Base-by-base conservation (phyloP, 2,113 vertebrate species). In the Esox niger region DNA sequence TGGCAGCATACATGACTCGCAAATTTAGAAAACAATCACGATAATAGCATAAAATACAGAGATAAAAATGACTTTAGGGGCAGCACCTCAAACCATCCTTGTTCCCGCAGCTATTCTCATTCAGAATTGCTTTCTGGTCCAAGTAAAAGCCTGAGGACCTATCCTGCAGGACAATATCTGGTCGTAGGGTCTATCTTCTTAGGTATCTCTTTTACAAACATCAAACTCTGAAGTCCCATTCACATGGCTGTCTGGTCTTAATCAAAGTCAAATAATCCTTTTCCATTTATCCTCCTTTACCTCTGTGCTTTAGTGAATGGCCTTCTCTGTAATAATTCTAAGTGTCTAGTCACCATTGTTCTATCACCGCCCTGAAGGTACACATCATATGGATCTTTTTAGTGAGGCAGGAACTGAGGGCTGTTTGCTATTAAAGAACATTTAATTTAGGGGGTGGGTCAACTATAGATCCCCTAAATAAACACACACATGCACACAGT, bases 201-300 rank as follows among this genome's bases (percentile, higher is more conserved):
- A 55, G 62, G 47, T 20, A 59, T 62, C 69, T 75, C 64, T 71
- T 2, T 68, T 32, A 59, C n/a, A 59, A 73, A 58, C 46, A 49
- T 43, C 46, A 33, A 20, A 38, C 38, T 69, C 29, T 17, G 9
- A 32, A 69, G 66, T 58, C 11, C 21, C 6, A 54, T 74, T 60
- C 20, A 60, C 56, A 68, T 66, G 33, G 25, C 57, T 74, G 67
- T 25, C n/a, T 71, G 54, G 68, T 68, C 67, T 70, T 71, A 76
- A 80, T 84, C 71, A 73, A 79, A 77, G 64, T 61, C 69, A 68
- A 73, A 75, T 79, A 56, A 80, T 77, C 54, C 69, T 52, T 26
- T 29, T 38, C 49, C 43, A 62, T 67, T 30, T 60, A 4, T 13
- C 29, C 49, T 11, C 8, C 32, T 35, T 26, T 58, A 4, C 9